phyloP scores from a whole-genome alignment of 2,888 invertebrate species.

The Cryptosula pallasiana region DNA sequence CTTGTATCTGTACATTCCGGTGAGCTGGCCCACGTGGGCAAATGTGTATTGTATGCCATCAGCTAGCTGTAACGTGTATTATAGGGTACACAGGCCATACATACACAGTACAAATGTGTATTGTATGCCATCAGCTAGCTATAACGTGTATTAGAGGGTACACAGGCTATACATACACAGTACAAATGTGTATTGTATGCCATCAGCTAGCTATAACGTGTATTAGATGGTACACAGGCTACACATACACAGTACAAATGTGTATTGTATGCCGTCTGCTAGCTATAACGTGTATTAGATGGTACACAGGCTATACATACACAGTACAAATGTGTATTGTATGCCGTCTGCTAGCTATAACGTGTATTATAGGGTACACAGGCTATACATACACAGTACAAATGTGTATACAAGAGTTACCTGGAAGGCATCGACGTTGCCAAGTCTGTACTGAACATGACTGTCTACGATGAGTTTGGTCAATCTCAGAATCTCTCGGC shows the following conservation, averaged over 20 bases:
- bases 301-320: slow-evolving; percentile 30
- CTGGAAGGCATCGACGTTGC: slow-evolving; percentile 96
- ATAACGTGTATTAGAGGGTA: too few relatives aligned
- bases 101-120: slow-evolving; percentile 74
- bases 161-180: slow-evolving; percentile 25
- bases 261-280: slow-evolving; percentile 96
- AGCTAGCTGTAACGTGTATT: slow-evolving; percentile 85
- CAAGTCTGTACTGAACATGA: slow-evolving; percentile 96
- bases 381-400: not conserved
- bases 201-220: slow-evolving; percentile 93
- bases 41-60: slow-evolving; percentile 99
- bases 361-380: not conserved
- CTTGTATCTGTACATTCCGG: slow-evolving; percentile 96
- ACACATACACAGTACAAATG: slow-evolving; percentile 64
- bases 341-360: not conserved
- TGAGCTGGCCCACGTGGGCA: slow-evolving; percentile 97
- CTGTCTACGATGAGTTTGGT: slow-evolving; percentile 98
- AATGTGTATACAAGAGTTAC: slow-evolving; percentile 32
- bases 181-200: slow-evolving; percentile 93
- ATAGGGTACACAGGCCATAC: too few relatives aligned
- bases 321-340: not conserved
- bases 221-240: too few relatives aligned
- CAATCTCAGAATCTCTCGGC: slow-evolving; percentile 94
- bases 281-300: too few relatives aligned
- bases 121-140: slow-evolving; percentile 94